Base-by-base conservation (phyloP, 2,113 vertebrate genomes). In the Coturnix japonica region DNA sequence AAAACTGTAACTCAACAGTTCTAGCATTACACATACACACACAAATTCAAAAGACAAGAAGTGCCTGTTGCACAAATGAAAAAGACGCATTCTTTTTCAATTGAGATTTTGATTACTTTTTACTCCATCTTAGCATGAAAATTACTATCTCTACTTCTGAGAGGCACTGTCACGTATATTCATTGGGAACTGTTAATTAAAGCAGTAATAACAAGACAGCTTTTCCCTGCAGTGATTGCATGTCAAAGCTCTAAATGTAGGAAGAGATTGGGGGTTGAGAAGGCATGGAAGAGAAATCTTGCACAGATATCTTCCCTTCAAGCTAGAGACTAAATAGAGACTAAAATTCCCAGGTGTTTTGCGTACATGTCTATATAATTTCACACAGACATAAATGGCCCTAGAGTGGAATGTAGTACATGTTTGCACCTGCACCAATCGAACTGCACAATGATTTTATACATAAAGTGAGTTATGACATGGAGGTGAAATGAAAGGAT, bases 341-440 rank as follows among this genome's bases (percentile, higher is more conserved):
- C 39, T 41, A 39, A 83, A 91, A 95, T 95, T 95, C 73, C 93
- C 92, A 96, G 95, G 93, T 94, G 95, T 61, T 91, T 66, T 90
- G 47, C 86, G 80, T 95, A 91, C 82, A 83, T 2, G 69, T 91
- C 90, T 94, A 3, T 75, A 17, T 94, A 81, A 94, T 77, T 88
- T 88, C 85, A 91, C 60, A 65, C 57, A 95, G 93, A 93, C 90
- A 88, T 59, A 90, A 94, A 90, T 49, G 90, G 91, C 92, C 90
- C 83, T 91, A 70, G 76, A 95, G 92, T 37, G 85, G 95, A 96
- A 95, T 93, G 80, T 70, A 85, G 70, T n/a, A 75, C 88, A 1
- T 81, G 95, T 94, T 72, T 90, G 77, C 76, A 95, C 95, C 77
- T 2, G 88, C 37, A 81, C 57, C 61, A 82, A 71, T 53, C 87